Conservation (phyloP, 2,113 vertebrate species). For the Anser brachyrhynchus region DNA sequence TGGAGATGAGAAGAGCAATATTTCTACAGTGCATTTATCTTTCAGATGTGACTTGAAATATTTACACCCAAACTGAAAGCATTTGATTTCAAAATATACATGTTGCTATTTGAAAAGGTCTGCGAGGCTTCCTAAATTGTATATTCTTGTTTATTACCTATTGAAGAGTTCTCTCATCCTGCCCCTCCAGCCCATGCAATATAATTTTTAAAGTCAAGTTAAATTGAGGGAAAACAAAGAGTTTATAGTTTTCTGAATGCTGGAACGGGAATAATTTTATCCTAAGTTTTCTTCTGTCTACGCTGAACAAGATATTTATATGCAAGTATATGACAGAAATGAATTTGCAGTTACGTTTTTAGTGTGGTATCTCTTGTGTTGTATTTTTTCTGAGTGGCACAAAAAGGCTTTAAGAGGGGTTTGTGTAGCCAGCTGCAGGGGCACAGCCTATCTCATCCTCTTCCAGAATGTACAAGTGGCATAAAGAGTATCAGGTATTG, state of each 20-base stretch:
- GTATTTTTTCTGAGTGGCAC: background rate
- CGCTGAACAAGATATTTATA: background rate
- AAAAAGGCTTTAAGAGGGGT: background rate
- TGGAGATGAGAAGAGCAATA: background rate
- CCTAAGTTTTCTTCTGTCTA: background rate
- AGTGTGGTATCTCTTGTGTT: background rate
- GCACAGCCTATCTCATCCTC: background rate
- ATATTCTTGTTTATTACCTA: background rate
- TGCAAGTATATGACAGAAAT: background rate
- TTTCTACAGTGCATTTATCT: background rate
- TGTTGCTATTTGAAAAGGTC: background rate
- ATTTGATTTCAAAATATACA: background rate
- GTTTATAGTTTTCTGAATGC: background rate
- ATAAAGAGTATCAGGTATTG: background rate
- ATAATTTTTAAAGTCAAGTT: background rate
- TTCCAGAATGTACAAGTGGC: background rate
- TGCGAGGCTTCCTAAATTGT: background rate
- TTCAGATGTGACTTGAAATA: constrained; percentile 8
- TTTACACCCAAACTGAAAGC: background rate
- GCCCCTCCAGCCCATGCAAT: background rate
- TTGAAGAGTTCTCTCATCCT: background rate
- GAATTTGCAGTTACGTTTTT: background rate
- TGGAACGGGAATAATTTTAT: background rate
- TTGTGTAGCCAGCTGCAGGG: background rate
- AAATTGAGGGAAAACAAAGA: background rate